These are phyloP conservation scores for Sturnus vulgaris DNA, from an alignment of 2,113 vertebrate genomes.

Conservation along the genomic window DNA sequence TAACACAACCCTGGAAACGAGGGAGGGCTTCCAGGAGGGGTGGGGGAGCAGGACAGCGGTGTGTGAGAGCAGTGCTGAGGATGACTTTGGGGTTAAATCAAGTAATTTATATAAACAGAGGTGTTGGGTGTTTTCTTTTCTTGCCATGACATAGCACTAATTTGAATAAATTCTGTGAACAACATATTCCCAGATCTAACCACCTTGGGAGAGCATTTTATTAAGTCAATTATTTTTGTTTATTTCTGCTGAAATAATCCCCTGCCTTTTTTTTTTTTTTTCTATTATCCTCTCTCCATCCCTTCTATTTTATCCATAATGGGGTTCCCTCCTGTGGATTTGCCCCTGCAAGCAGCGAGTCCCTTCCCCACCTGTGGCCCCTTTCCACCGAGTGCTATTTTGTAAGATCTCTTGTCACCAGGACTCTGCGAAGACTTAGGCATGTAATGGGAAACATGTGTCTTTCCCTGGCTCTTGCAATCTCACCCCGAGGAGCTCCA, in stretches of 20 bases:
- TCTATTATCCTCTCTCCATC: not conserved
- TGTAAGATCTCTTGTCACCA: constrained; percentile 47
- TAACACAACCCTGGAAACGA: constrained; percentile 29
- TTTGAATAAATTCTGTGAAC: not conserved
- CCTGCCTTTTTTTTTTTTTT: not conserved
- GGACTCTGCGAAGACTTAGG: not conserved
- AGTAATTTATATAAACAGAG: not conserved
- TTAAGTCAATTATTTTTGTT: not conserved
- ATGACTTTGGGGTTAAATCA: not conserved
- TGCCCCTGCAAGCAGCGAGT: not conserved
- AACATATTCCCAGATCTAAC: not conserved
- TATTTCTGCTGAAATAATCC: not conserved
- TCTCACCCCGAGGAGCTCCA: constrained; percentile 19
- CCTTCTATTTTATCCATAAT: not conserved
- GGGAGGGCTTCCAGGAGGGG: not conserved
- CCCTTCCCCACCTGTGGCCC: constrained; percentile 2
- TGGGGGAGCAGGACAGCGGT: not conserved
- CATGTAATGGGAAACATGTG: constrained; percentile 57
- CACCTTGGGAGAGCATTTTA: not conserved
- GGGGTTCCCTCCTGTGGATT: not conserved
- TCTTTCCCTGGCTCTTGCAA: constrained; percentile 12
- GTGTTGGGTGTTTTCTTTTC: not conserved
- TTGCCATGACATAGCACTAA: not conserved
- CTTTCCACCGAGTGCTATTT: not conserved
- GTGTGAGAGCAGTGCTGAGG: not conserved